Conservation (phyloP, 2,888 invertebrate genomes). For the Cylloceria caligata region DNA sequence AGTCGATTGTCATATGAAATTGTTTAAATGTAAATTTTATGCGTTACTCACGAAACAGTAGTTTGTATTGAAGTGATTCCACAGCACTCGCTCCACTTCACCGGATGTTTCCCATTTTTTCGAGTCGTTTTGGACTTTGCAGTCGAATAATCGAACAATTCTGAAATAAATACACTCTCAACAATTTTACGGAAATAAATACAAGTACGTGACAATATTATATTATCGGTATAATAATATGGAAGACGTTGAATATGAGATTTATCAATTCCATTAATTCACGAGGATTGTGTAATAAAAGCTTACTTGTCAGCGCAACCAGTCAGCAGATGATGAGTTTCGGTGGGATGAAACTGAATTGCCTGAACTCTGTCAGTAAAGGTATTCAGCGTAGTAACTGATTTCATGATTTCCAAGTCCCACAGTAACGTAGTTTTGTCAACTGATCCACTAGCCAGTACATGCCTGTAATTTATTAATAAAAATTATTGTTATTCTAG, state of each 20-base stretch:
- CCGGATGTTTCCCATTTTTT: conserved; percentile 91
- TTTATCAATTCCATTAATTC: background rate
- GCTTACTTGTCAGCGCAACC: conserved; percentile 92
- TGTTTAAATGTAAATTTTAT: background rate
- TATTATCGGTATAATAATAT: background rate
- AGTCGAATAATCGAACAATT: conserved; percentile 92
- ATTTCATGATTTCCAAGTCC: conserved; percentile 94
- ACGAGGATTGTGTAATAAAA: conserved; percentile 23
- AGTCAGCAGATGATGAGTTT: conserved; percentile 92
- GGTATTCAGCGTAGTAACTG: conserved; percentile 90
- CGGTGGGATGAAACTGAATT: conserved; percentile 93
- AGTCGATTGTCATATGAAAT: background rate
- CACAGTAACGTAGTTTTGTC: conserved; percentile 95
- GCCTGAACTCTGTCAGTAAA: conserved; percentile 95
- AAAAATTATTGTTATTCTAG: conserved; percentile 31
- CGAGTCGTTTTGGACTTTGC: conserved; percentile 87
- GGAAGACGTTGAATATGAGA: background rate
- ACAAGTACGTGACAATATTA: background rate
- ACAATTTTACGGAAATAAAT: background rate
- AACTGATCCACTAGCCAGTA: conserved; percentile 96
- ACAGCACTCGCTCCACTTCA: conserved; percentile 93
- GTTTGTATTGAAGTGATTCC: conserved; percentile 93
- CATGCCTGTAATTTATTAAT: conserved; percentile 87
- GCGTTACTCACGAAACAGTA: conserved; percentile 89
- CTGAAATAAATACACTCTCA: conserved; percentile 83